These are phyloP conservation scores for Poicephalus gulielmi DNA, from an alignment of 2,113 vertebrate genomes.

Conservation along the genomic window DNA sequence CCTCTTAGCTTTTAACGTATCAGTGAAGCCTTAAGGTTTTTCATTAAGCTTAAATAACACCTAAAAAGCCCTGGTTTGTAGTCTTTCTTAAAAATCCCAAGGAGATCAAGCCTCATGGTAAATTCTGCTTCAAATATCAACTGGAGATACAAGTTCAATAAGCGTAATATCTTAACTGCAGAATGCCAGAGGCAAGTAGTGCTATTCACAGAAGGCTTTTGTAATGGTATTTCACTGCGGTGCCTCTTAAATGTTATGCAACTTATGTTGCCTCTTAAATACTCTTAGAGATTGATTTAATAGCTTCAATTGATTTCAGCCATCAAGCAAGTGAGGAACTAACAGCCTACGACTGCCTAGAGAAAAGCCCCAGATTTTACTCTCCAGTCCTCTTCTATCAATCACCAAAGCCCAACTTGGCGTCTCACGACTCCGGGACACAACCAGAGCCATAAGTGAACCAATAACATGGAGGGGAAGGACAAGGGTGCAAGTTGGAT, in stretches of 20 bases:
- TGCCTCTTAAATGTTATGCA: not conserved
- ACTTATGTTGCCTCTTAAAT: not conserved
- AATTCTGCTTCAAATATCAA: constrained; percentile 1
- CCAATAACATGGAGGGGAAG: not conserved
- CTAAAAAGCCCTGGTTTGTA: not conserved
- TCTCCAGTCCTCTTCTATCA: not conserved
- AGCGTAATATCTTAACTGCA: not conserved
- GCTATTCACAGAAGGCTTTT: not conserved
- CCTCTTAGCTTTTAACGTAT: constrained; percentile 16
- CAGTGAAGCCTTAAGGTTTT: constrained; percentile 21
- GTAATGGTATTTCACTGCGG: not conserved
- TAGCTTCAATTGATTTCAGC: not conserved
- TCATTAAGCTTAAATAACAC: constrained; percentile 34
- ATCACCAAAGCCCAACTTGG: not conserved
- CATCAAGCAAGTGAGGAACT: not conserved
- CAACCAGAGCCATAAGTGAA: not conserved
- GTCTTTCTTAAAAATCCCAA: not conserved
- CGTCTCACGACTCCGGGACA: not conserved
- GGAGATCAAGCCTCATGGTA: not conserved
- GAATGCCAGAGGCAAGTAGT: not conserved
- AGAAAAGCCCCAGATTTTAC: not conserved
- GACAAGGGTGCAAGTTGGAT: not conserved
- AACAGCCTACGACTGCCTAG: not conserved
- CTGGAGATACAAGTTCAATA: not conserved
- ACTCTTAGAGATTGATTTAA: not conserved